Evolutionary conservation across 2,888 invertebrate species (phyloP).

Genomic region (Sclerodermus sp.): DNA sequence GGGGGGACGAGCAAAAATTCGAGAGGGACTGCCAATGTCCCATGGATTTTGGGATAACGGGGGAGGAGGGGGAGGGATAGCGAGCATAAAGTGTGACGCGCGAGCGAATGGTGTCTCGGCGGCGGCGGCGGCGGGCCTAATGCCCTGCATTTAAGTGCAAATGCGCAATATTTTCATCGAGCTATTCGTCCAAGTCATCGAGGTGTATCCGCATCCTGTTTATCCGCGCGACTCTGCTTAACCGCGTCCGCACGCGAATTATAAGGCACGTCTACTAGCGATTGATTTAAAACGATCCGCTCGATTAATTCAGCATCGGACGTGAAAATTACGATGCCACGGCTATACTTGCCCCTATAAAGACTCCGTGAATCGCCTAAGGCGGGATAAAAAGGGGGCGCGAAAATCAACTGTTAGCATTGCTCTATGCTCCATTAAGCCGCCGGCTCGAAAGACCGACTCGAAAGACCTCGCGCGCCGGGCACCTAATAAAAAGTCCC

Average conservation of each 20-base stretch:
- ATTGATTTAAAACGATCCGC: constrained; percentile 27
- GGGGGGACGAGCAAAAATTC: too few species aligned
- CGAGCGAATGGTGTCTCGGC: background rate
- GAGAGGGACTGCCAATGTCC: too few species aligned
- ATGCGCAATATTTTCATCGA: background rate
- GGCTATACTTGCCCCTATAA: constrained; percentile 4
- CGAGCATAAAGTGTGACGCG: too few species aligned
- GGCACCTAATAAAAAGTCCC: too few species aligned
- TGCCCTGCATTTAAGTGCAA: background rate
- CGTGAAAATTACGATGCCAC: constrained; percentile 14
- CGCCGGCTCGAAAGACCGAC: too few species aligned
- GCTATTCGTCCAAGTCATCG: background rate
- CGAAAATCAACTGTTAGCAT: too few species aligned
- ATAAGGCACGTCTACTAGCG: constrained; percentile 23
- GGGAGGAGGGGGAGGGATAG: too few species aligned
- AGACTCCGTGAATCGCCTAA: too few species aligned
- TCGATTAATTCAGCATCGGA: constrained; percentile 18
- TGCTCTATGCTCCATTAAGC: too few species aligned
- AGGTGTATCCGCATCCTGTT: constrained; percentile 14
- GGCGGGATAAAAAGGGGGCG: too few species aligned
- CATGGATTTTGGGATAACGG: too few species aligned
- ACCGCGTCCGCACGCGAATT: constrained; percentile 18
- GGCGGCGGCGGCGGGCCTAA: constrained; percentile 12
- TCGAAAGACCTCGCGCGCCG: too few species aligned
- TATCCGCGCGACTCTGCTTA: constrained; percentile 13